Evolutionary conservation across 2,797 vertebrate genomes (phyloP).

Genomic region (Eptatretus atami): DNA sequence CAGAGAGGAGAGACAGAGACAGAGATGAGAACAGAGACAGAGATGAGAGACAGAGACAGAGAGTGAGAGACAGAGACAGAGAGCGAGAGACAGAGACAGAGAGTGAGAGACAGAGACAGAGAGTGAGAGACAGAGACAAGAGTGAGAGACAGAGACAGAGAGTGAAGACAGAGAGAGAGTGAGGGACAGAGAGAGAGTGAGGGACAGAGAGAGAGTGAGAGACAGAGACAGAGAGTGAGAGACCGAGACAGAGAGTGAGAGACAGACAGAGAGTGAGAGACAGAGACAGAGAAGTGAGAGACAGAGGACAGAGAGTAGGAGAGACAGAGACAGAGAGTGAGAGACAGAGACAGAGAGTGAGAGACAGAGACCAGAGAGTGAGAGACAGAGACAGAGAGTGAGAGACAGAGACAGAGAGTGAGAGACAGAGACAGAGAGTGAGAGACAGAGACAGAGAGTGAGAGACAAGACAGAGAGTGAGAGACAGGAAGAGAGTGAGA

Average conservation of each 20-base stretch:
- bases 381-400: too few species aligned
- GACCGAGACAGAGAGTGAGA: neutral
- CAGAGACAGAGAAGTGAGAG: neutral
- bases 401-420: too few species aligned
- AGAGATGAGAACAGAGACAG: too few species aligned
- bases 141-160: neutral
- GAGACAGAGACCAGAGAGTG: too few species aligned
- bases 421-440: too few species aligned
- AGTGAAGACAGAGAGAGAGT: neutral
- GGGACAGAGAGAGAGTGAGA: neutral
- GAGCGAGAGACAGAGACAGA: neutral
- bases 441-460: too few species aligned
- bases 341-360: too few species aligned
- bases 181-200: neutral
- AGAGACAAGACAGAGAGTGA: too few species aligned
- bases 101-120: neutral
- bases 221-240: neutral
- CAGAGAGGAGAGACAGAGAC: too few species aligned
- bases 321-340: too few species aligned
- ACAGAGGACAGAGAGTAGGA: too few species aligned
- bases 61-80: neutral
- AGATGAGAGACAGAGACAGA: neutral
- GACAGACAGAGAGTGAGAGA: neutral
- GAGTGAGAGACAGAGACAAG: neutral
- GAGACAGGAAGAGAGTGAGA: constrained; percentile 2